phyloP scores from a whole-genome alignment of 2,797 vertebrate species.

The Pipistrellus pipistrellus region DNA sequence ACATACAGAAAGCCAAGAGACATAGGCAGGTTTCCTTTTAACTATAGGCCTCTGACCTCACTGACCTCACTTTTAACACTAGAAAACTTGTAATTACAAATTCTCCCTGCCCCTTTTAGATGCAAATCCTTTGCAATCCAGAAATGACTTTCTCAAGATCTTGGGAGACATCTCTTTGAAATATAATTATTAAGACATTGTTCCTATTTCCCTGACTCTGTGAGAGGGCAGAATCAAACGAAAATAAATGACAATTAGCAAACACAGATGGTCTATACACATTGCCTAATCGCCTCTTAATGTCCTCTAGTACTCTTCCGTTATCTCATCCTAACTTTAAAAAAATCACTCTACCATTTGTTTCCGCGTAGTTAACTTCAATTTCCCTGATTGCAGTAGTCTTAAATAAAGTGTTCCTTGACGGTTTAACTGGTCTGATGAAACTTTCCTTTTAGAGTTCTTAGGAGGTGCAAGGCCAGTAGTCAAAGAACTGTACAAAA shows the following conservation, averaged over 20 bases:
- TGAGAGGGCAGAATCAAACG: not conserved
- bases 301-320: not conserved
- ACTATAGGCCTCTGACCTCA: accelerated
- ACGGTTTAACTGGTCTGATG: not conserved
- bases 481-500: not conserved
- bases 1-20: too few species aligned
- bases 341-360: not conserved
- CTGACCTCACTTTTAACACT: not conserved
- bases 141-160: not conserved
- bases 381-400: not conserved
- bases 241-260: not conserved
- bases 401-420: not conserved
- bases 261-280: not conserved
- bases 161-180: not conserved
- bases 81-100: not conserved
- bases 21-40: not conserved
- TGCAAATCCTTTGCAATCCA: not conserved
- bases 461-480: not conserved
- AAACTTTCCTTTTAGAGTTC: not conserved
- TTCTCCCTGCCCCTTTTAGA: not conserved
- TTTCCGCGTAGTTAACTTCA: not conserved
- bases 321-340: not conserved
- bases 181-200: not conserved
- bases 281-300: not conserved
- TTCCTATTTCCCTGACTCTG: not conserved